Base-by-base conservation (phyloP, 2,113 vertebrate genomes). In the Microcebus ravelobensis region DNA sequence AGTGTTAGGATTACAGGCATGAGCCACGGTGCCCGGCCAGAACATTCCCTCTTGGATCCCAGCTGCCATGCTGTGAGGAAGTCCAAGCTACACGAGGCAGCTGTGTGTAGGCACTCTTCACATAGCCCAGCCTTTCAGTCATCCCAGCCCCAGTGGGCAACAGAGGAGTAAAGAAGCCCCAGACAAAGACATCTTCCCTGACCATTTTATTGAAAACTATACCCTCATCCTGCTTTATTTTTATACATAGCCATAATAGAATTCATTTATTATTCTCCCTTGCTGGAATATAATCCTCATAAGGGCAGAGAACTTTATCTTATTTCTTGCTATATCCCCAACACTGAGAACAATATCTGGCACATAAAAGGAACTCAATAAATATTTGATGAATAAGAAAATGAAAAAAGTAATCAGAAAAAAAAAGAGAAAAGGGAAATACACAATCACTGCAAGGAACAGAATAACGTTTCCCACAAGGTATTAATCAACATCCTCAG, bases 341-440 rank as follows among this genome's bases (percentile, higher is more conserved):
- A 68, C 18, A 79, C 6, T 5, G 42, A 84, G 57, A 76, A 65
- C 34, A 84, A 57, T 81, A 65, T 8, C 25, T 81, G 63, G 25
- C 23, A 50, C 50, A 73, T 59, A 21, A 92, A 87, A 82, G 71
- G n/a, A 36, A 84, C 4, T 81, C 74, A 52, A 29, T 48, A 95
- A 70, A 73, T 90, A 81, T 81, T 34, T 95, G 57, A 90, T 84
- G 31, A 79, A 31, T 81, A 76, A 81, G 34, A 67, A 92, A 92
- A 94, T 73, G 25, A 90, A 92, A 90, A 92, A 92, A 86, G 65
- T 14, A 86, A 93, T 84, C 65, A 76, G 55, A 1, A 74, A 50
- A 48, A 65, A 87, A 83, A 7, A 13, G 42, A 83, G n/a, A 57
- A 11, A 36, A 36, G n/a, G 13, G 52, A 17, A 50, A 86, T 65